Percentiles rank a stretch among this genome's conserved stretches.
These are phyloP conservation scores for Troides helena DNA, from an alignment of 2,888 invertebrate genomes.

Conservation along the genomic window DNA sequence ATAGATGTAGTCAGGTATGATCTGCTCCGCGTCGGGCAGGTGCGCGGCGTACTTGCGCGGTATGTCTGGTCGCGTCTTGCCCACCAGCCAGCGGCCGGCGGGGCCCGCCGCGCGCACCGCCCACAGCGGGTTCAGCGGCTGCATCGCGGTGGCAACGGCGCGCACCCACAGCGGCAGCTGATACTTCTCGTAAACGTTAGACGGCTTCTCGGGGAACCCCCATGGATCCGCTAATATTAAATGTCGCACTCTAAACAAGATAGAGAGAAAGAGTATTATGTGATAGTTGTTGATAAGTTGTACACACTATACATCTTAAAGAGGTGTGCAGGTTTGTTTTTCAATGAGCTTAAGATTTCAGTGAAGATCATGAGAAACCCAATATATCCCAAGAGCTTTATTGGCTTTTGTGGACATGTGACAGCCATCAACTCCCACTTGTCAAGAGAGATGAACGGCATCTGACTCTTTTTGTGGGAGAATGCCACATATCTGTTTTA, in stretches of 20 bases:
- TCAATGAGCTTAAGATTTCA: too few relatives aligned
- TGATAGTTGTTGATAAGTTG: too few relatives aligned
- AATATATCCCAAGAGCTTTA: too few relatives aligned
- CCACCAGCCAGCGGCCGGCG: slow-evolving; percentile 92
- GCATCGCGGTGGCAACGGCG: slow-evolving; percentile 86
- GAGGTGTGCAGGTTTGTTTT: too few relatives aligned
- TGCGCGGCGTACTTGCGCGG: slow-evolving; percentile 86
- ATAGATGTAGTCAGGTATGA: slow-evolving; percentile 95
- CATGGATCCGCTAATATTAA: slow-evolving; percentile 97
- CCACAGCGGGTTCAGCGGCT: slow-evolving; percentile 95
- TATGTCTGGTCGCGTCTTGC: slow-evolving; percentile 93
- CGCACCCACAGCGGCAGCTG: slow-evolving; percentile 90
- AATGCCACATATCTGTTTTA: too few relatives aligned
- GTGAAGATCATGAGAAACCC: too few relatives aligned
- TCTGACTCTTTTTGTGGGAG: too few relatives aligned
- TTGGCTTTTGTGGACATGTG: too few relatives aligned
- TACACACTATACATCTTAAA: too few relatives aligned
- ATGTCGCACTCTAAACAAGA: slow-evolving; percentile 85
- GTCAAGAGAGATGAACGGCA: too few relatives aligned
- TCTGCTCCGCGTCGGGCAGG: slow-evolving; percentile 83
- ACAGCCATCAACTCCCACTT: too few relatives aligned
- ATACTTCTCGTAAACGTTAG: slow-evolving; percentile 80
- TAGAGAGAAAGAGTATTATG: too few relatives aligned
- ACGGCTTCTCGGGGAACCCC: slow-evolving; percentile 86
- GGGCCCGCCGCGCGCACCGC: slow-evolving; percentile 94